These are phyloP conservation scores for Rhinoptilus africanus DNA, from an alignment of 2,113 vertebrate genomes.

Conservation along the genomic window DNA sequence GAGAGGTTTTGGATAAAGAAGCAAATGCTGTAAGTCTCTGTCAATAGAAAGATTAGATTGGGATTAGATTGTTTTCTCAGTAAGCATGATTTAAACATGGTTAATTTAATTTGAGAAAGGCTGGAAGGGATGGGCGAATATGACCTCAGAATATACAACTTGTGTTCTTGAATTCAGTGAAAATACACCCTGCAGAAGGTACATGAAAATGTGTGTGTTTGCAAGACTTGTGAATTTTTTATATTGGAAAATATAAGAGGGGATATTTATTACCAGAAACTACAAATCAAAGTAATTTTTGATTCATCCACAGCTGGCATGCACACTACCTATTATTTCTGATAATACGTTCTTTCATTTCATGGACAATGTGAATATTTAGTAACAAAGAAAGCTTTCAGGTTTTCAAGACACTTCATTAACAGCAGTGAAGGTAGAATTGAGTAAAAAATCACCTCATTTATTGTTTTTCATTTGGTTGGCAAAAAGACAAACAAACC, in stretches of 20 bases:
- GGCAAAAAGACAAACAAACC: not conserved
- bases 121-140: not conserved
- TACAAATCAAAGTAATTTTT: not conserved
- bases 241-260: not conserved
- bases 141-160: not conserved
- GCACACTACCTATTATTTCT: not conserved
- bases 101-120: not conserved
- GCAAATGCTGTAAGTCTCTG: not conserved
- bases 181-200: not conserved
- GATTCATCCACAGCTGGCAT: not conserved
- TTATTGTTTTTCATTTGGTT: not conserved
- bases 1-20: not conserved
- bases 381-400: slow-evolving; percentile 7
- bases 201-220: not conserved
- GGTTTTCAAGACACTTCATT: slow-evolving; percentile 26
- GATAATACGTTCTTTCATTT: not conserved
- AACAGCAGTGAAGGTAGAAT: not conserved
- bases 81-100: not conserved
- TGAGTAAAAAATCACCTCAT: not conserved
- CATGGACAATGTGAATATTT: not conserved
- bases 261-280: not conserved
- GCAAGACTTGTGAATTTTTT: not conserved
- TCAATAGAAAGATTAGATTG: not conserved
- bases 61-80: not conserved
- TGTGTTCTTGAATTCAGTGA: not conserved